These are phyloP conservation scores for Lepus americanus DNA, from an alignment of 2,113 vertebrate species.

Conservation along the genomic window DNA sequence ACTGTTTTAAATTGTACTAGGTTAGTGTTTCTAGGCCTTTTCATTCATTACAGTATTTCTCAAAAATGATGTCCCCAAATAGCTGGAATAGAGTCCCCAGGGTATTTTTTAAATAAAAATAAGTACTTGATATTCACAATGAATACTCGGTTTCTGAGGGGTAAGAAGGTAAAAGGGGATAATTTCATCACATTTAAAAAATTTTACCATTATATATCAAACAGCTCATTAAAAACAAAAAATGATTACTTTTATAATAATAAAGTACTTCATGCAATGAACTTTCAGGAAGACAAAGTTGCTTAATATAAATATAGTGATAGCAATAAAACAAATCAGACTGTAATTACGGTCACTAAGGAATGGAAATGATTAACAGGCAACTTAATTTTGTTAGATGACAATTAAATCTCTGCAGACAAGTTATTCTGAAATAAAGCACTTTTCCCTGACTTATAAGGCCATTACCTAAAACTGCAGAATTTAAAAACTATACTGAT, in stretches of 20 bases:
- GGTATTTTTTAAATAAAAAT: not conserved
- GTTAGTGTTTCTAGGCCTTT: not conserved
- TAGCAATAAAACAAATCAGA: not conserved
- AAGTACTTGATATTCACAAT: not conserved
- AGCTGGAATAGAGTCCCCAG: not conserved
- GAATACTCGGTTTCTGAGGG: not conserved
- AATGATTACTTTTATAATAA: not conserved
- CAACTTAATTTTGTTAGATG: constrained; percentile 12
- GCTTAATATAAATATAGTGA: not conserved
- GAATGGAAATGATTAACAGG: constrained; percentile 13
- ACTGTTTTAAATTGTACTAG: not conserved
- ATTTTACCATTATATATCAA: constrained; percentile 32
- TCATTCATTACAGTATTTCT: not conserved
- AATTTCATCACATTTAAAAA: constrained; percentile 15
- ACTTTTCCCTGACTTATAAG: constrained; percentile 11
- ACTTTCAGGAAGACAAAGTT: not conserved
- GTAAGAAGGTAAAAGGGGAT: not conserved
- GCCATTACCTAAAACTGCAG: constrained; percentile 25
- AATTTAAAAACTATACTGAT: not conserved
- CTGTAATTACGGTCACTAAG: constrained; percentile 42
- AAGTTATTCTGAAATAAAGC: constrained; percentile 50
- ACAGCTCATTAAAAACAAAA: constrained; percentile 47
- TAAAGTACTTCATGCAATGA: not conserved
- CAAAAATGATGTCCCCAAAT: constrained; percentile 2
- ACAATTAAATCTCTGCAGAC: constrained; percentile 31